Evolutionary conservation across 2,797 vertebrate genomes (phyloP).

Genomic region (Falco rusticolus): DNA sequence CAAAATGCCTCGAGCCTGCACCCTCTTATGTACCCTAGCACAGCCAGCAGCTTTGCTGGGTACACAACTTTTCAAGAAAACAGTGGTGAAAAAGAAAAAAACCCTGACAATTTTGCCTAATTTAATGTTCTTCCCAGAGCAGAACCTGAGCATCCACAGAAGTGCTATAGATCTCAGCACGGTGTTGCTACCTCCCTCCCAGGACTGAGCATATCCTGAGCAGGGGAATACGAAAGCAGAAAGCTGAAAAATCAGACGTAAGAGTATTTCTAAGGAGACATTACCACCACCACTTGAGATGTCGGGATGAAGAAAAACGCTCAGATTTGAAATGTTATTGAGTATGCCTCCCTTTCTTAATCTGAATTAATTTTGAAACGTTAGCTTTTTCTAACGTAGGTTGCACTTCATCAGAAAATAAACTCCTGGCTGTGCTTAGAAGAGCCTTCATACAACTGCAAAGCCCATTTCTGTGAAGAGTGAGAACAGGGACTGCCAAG

Average conservation of each 20-base stretch:
- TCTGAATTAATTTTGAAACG: background rate
- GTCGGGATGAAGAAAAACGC: background rate
- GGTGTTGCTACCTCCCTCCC: background rate
- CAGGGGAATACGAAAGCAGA: background rate
- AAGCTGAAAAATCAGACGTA: background rate
- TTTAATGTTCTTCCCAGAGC: background rate
- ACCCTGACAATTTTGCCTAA: background rate
- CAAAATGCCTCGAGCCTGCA: background rate
- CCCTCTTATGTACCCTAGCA: background rate
- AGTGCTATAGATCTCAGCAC: background rate
- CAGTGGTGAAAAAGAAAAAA: background rate
- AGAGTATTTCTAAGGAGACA: accelerated
- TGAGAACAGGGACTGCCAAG: background rate
- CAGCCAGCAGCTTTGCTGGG: background rate
- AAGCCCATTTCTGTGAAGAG: background rate
- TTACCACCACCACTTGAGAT: background rate
- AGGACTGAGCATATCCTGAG: background rate
- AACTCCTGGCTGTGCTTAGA: background rate
- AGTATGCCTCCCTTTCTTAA: background rate
- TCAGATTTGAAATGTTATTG: background rate
- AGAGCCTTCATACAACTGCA: background rate
- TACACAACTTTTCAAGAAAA: background rate
- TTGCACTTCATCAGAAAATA: background rate
- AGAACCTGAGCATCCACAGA: background rate
- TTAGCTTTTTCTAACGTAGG: background rate